Conservation (phyloP, 23 tunicate species). For the Ciona savignyi region DNA sequence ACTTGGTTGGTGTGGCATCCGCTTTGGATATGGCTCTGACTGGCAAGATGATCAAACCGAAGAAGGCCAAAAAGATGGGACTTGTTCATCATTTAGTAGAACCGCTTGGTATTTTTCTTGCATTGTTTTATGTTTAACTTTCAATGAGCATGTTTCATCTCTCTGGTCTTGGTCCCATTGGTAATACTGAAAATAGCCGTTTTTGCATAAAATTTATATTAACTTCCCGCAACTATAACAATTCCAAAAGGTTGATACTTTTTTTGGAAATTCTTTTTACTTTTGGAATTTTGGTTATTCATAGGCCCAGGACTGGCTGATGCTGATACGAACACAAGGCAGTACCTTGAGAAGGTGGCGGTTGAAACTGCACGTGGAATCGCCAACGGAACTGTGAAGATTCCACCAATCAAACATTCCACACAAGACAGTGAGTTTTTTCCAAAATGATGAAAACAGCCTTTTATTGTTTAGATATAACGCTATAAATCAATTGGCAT, state of each 20-base stretch:
- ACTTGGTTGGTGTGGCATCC: conserved; percentile 54
- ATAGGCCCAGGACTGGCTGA: conserved; percentile 78
- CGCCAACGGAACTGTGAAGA: conserved; percentile 49
- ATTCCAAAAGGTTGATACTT: neutral
- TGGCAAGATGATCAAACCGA: conserved; percentile 77
- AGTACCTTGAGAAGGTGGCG: conserved; percentile 78
- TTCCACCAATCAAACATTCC: conserved; percentile 33
- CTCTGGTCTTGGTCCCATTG: no score
- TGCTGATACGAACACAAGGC: conserved; percentile 59
- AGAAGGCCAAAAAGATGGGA: conserved; percentile 90
- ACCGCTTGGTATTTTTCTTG: conserved; percentile 57
- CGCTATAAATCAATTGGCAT: no score
- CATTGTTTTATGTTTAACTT: neutral
- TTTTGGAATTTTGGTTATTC: neutral
- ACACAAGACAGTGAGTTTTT: conserved; percentile 43
- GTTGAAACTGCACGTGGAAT: conserved; percentile 77
- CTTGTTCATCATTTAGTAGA: conserved; percentile 88
- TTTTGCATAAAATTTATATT: neutral
- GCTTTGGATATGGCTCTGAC: conserved; percentile 95
- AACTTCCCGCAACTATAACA: neutral
- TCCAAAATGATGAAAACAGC: no score
- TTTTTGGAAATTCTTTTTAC: neutral
- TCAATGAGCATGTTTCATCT: neutral
- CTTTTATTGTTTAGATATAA: no score
- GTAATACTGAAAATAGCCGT: no score